Evolutionary conservation across 2,797 vertebrate genomes (phyloP), one percentile per base, ranked within the genome.

Genomic region (Propithecus deckenii): DNA sequence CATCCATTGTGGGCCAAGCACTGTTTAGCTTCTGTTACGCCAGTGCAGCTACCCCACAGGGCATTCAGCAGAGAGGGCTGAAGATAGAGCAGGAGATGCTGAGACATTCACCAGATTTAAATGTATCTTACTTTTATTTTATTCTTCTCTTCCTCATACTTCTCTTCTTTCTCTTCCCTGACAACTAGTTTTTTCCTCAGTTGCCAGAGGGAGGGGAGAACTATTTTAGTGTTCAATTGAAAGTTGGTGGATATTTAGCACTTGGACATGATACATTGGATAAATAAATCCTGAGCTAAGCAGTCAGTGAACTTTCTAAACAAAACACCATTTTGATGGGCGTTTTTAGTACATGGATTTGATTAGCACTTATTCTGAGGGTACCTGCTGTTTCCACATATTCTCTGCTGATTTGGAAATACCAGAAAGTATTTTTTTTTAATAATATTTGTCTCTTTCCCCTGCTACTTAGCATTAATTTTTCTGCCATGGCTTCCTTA

Each of bases 281-380:
- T 67, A 84, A 94, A 46, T 89, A 89, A 75, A 48, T 75, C 8
- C 48, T 76, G 7, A 59, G 7, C 41, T 86, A 89, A 79, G 32
- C 55, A 52, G 30, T 93, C 55, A 46, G n/a, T 93, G n/a, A 91
- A 85, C 72, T 81, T 95, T 78, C 25, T 76, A 92, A 97, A 74
- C 23, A 55, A 74, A 90, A 65, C 11, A 35, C n/a, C 6, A 0
- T 83, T 95, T 91, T 63, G 28, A 57, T 81, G 9, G 52, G 80
- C 6, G 35, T 35, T 95, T 94, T 86, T 74, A 92, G 30, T 55
- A 69, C 22, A 8, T 61, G 9, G 23, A 7, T 90, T 93, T 97
- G 30, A 59, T 48, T 65, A 65, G 67, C 32, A 69, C 41, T 43
- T 87, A 59, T 25, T 80, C 72, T 83, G 2, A 80, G 87, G 59